Evolutionary conservation across 2,113 vertebrate genomes (phyloP).

Genomic region (Polyodon spathula): DNA sequence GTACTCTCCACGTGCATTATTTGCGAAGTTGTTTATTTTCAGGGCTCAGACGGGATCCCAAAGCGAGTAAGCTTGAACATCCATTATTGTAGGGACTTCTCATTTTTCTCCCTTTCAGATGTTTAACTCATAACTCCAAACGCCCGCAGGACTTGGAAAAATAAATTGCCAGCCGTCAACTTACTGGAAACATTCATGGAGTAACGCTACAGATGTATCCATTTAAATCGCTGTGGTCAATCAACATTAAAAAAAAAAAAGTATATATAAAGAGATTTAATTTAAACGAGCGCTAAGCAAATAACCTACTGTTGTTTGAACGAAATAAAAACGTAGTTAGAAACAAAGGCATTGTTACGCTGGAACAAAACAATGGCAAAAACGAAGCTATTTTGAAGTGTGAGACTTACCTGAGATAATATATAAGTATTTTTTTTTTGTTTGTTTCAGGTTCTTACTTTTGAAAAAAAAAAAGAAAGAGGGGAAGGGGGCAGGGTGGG

Average conservation of each 20-base stretch:
- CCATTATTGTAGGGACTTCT: neutral
- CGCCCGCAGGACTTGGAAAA: neutral
- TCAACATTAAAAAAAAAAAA: neutral
- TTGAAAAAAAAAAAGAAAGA: too few species aligned
- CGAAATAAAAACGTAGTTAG: too few species aligned
- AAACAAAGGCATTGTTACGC: too few species aligned
- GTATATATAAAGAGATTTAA: too few species aligned
- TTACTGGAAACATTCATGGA: neutral
- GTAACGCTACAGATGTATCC: neutral
- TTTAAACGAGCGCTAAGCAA: neutral
- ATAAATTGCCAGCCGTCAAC: constrained; percentile 2
- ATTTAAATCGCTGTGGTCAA: neutral
- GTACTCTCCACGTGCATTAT: constrained; percentile 11
- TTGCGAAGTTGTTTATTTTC: neutral
- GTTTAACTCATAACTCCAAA: neutral
- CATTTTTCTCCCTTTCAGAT: constrained; percentile 14
- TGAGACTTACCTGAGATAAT: too few species aligned
- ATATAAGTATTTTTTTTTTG: too few species aligned
- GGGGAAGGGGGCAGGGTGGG: too few species aligned
- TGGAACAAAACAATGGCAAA: too few species aligned
- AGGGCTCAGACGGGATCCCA: neutral
- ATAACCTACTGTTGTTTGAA: neutral
- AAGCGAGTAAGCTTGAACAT: constrained; percentile 7
- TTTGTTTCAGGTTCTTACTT: too few species aligned
- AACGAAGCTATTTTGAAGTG: too few species aligned